These are phyloP conservation scores for Micromesistius poutassou DNA, from an alignment of 2,797 vertebrate genomes.

Conservation along the genomic window DNA sequence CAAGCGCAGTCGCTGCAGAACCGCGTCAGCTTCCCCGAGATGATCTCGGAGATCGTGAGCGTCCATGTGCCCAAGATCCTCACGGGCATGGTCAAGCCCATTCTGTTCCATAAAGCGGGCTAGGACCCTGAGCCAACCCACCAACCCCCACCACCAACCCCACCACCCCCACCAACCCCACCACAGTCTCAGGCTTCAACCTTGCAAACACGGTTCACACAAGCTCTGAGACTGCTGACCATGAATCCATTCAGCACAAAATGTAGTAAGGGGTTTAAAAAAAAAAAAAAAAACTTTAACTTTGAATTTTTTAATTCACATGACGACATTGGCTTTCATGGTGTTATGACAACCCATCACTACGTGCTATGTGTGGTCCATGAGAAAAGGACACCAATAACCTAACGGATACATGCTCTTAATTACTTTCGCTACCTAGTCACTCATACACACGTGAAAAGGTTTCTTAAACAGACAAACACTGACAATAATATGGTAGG, in stretches of 20 bases:
- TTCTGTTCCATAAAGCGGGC: slow-evolving; percentile 82
- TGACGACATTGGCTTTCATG: background rate
- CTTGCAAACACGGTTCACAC: background rate
- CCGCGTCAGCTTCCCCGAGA: slow-evolving; percentile 87
- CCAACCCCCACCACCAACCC: too few species aligned
- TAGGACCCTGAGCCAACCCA: slow-evolving; percentile 14
- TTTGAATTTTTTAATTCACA: background rate
- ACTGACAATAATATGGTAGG: background rate
- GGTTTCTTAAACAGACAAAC: slow-evolving; percentile 26
- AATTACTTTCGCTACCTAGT: slow-evolving; percentile 41
- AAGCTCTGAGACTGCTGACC: background rate
- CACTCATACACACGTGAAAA: slow-evolving; percentile 31
- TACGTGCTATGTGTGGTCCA: background rate
- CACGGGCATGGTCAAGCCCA: slow-evolving; percentile 90
- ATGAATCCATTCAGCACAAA: background rate
- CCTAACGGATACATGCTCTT: background rate
- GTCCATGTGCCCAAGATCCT: slow-evolving; percentile 95
- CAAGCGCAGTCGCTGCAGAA: slow-evolving; percentile 85
- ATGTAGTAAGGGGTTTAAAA: background rate
- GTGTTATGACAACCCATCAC: background rate
- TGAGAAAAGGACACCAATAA: background rate
- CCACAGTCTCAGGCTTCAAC: background rate
- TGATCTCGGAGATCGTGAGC: slow-evolving; percentile 96
- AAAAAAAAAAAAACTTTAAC: background rate
- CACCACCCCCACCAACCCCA: too few species aligned